Evolutionary conservation across 2,888 invertebrate genomes (phyloP), one percentile per base, ranked within the genome.

Genomic region (Limnephilus lunatus): DNA sequence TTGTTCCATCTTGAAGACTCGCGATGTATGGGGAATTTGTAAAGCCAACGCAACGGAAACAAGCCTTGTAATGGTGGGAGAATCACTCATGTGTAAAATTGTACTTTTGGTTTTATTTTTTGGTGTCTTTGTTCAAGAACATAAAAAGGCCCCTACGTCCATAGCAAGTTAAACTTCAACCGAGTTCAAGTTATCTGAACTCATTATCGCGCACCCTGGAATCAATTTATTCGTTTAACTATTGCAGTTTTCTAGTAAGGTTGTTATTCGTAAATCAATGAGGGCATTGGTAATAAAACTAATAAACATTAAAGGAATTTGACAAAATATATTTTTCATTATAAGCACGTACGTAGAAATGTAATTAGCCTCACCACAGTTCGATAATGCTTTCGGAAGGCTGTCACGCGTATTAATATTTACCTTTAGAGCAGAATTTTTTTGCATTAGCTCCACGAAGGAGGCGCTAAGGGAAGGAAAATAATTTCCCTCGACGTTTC

Each of bases 61-160:
- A 89, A 80, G 80, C 19, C 86, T 44, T 53, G 14, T 86, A 93
- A 93, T 93, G 91, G 90, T 93, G 93, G 92, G 93, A 93, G 91
- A 93, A 92, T 53, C 93, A 53, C 85, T 83, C 90, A 91, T 81
- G 93, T 93, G 92, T 93, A 89, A 92, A 93, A 92, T 93, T 91
- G 82, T 93, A 92, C 90, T 87, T 91, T 92, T 90, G 85, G 90
- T 44, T 90, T 90, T 86, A 30, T 44, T 44, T 48, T 30, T 82
- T 31, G 31, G 14, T 82, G 82, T 82, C 82, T 86, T 68, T 86
- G 80, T 32, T 32, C 68, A 68, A 68, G 68, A 68, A 9, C 25
- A n/a, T 68, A 68, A 68, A 53, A 68, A 68, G n/a, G 68, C 25
- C 68, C 25, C 68, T 68, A 9, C 25, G 68, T 25, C 68, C 25